These are phyloP conservation scores for Mus caroli DNA, from an alignment of 2,797 vertebrate genomes.

Conservation along the genomic window DNA sequence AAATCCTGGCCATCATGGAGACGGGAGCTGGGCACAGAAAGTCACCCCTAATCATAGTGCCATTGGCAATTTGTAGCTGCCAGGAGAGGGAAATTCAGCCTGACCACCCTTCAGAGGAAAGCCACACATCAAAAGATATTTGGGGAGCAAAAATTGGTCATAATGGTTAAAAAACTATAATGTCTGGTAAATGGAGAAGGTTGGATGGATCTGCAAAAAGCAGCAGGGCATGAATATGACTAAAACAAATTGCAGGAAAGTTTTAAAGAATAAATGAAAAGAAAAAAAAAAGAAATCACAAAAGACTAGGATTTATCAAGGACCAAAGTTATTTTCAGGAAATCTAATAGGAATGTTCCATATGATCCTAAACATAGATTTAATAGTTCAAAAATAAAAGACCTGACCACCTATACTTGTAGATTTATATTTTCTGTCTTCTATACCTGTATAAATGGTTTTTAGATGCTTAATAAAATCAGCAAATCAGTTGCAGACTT, in stretches of 20 bases:
- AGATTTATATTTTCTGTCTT: slow-evolving; percentile 48
- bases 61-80: not conserved
- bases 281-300: not conserved
- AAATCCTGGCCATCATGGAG: not conserved
- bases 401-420: slow-evolving; percentile 31
- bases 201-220: not conserved
- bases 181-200: not conserved
- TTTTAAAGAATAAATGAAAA: not conserved
- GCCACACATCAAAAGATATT: not conserved
- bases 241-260: not conserved
- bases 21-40: not conserved
- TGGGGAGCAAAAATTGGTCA: not conserved
- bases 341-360: not conserved
- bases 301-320: not conserved
- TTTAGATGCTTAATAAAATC: slow-evolving; percentile 57
- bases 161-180: not conserved
- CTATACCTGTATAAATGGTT: not conserved
- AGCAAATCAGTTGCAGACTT: slow-evolving; percentile 16
- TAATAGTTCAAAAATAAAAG: slow-evolving; percentile 56
- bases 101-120: not conserved
- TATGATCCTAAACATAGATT: slow-evolving; percentile 9
- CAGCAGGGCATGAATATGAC: no score
- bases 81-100: not conserved
- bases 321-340: not conserved
- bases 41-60: not conserved